Evolutionary conservation across 2,797 vertebrate genomes (phyloP), one percentile per base, ranked within the genome.

Genomic region (Columba guinea): DNA sequence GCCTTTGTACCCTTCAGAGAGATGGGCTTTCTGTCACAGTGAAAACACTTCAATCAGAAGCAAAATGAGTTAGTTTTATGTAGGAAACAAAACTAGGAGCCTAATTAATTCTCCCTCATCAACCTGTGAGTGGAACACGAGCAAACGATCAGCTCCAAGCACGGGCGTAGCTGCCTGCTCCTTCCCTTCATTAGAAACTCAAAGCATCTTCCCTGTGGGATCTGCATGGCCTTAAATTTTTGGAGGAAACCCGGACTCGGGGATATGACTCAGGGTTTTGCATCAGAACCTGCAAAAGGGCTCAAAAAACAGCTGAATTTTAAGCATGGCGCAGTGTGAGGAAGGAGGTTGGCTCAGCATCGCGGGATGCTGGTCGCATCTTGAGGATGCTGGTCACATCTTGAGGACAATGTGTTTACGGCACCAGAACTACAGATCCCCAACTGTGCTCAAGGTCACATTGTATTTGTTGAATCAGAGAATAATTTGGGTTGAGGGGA

Each of bases 131-230:
- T 62, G 35, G 35, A 82, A 26, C 37, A 39, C 44, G 70, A 85
- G 30, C 4, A 9, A 74, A 24, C 1, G 10, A 63, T 80, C 75
- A 59, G 2, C 64, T 74, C 21, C 7, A 63, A 75, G 41, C 28
- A 13, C 0, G 0, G 60, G 30, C 1, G 0, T 52, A 23, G 52
- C 49, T 81, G 52, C 1, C 0, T 34, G 34, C 41, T 77, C 35
- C 49, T 55, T 73, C 49, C n/a, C 39, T 70, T 58, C 23, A 7
- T 77, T 85, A 60, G 76, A 55, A 91, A 26, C 44, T 71, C 77
- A 26, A 4, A 3, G 23, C 18, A 2, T 13, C n/a, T 37, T 83
- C 71, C 28, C 46, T 5, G 2, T 5, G 16, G 59, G 65, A 51
- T 28, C 84, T 89, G 7, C 28, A 11, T 0, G 28, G 21, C 18